These are phyloP conservation scores for Heliopora coerulea DNA, from an alignment of 92 coral and sea anemone genomes.

Conservation along the genomic window DNA sequence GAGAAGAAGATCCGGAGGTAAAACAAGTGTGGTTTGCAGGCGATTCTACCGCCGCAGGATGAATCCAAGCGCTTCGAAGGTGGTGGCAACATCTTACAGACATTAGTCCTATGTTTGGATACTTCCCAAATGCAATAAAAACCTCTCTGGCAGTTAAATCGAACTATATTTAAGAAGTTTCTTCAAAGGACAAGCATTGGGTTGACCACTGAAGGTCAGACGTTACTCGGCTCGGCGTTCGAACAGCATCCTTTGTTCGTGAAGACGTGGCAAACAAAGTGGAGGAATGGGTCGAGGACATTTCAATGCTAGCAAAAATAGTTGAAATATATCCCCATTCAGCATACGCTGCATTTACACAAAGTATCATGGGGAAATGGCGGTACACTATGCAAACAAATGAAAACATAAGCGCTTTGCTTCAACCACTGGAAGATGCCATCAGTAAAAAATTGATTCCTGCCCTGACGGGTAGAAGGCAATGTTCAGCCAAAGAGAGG, in stretches of 20 bases:
- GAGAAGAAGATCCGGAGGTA: not conserved
- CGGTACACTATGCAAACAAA: not conserved
- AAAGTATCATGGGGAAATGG: constrained; percentile 3
- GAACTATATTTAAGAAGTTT: too few species aligned
- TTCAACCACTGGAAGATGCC: constrained; percentile 6
- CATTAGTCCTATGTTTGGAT: constrained; percentile 10
- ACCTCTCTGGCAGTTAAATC: constrained; percentile 8
- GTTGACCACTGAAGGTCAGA: not conserved
- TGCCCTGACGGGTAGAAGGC: not conserved
- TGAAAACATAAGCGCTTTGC: not conserved
- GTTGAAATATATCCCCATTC: constrained; percentile 12
- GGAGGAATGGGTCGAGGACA: constrained; percentile 13
- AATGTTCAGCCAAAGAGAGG: constrained; percentile 10
- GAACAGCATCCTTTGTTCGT: not conserved
- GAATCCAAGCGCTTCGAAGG: not conserved
- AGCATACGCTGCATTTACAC: constrained; percentile 12
- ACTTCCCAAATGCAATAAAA: constrained; percentile 18
- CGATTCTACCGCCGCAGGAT: constrained; percentile 11
- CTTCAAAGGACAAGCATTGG: constrained; percentile 11
- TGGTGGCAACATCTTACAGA: constrained; percentile 21
- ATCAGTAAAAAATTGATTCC: not conserved
- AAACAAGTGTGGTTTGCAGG: constrained; percentile 16
- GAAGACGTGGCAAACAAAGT: constrained; percentile 13
- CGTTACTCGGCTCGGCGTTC: constrained; percentile 11
- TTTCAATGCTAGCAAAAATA: not conserved